Evolutionary conservation across 2,888 invertebrate genomes (phyloP).

Genomic region (Melanargia galathea): DNA sequence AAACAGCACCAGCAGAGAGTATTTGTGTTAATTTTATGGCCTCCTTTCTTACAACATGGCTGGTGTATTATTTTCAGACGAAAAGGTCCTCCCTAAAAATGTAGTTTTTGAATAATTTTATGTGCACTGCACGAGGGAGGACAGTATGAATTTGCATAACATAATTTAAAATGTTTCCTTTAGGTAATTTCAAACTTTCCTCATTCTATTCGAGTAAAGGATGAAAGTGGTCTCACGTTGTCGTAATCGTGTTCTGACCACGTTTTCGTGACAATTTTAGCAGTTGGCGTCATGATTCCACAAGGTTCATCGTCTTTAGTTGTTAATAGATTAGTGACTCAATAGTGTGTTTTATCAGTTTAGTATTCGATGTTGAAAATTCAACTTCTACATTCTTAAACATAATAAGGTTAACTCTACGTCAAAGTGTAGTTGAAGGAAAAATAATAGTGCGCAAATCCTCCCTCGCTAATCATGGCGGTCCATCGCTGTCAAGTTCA

Average conservation of each 20-base stretch:
- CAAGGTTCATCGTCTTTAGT: conserved; percentile 21
- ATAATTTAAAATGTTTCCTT: neutral
- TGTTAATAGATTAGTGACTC: conserved; percentile 20
- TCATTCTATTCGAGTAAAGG: conserved; percentile 8
- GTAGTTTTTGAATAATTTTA: conserved; percentile 8
- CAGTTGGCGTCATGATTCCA: conserved; percentile 25
- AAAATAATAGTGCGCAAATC: conserved; percentile 45
- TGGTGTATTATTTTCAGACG: conserved; percentile 12
- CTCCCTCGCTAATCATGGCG: conserved; percentile 46
- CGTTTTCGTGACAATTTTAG: conserved; percentile 24
- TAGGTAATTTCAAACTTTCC: conserved; percentile 3
- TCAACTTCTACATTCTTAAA: neutral
- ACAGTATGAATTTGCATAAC: neutral
- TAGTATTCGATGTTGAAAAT: neutral
- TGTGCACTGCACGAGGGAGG: neutral
- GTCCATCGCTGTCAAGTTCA: conserved; percentile 69
- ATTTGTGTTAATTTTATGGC: conserved; percentile 36
- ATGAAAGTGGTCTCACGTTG: conserved; percentile 6
- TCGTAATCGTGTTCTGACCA: conserved; percentile 5
- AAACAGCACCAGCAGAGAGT: conserved; percentile 25
- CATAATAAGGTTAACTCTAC: neutral
- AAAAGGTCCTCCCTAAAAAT: conserved; percentile 1
- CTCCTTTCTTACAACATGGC: conserved; percentile 18
- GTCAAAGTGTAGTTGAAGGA: conserved; percentile 31
- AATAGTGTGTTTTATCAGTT: conserved; percentile 15